phyloP scores from a whole-genome alignment of 2,113 vertebrate species.

The Pangasianodon gigas region DNA sequence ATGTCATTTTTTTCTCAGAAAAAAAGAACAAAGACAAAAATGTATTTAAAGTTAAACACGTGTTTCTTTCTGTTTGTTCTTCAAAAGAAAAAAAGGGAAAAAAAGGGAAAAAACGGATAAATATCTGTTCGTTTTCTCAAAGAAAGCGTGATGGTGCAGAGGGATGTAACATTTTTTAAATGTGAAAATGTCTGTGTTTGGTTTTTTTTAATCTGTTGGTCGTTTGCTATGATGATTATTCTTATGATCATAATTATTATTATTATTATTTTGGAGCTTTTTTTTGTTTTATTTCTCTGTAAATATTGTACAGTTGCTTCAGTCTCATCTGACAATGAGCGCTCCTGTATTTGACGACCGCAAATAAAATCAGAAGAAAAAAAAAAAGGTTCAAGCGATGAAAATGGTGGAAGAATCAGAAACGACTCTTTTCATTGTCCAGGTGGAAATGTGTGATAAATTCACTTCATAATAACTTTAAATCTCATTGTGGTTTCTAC shows the following conservation, averaged over 20 bases:
- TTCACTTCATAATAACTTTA: not conserved
- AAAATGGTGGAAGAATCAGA: conserved; percentile 37
- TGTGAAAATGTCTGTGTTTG: conserved; percentile 67
- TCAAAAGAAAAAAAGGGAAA: conserved; percentile 59
- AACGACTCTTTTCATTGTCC: not conserved
- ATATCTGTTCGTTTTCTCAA: conserved; percentile 61
- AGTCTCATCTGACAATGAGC: conserved; percentile 73
- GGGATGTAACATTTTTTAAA: conserved; percentile 59
- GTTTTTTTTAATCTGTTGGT: conserved; percentile 70
- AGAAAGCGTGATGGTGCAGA: conserved; percentile 59
- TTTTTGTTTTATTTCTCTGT: conserved; percentile 64
- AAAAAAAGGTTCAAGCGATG: conserved; percentile 56
- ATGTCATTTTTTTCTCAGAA: conserved; percentile 59
- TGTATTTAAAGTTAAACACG: conserved; percentile 64
- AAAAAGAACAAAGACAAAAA: conserved; percentile 49
- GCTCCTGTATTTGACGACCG: conserved; percentile 74
- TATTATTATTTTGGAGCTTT: conserved; percentile 61
- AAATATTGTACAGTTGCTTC: conserved; percentile 77
- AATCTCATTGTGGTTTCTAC: not conserved
- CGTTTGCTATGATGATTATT: conserved; percentile 69
- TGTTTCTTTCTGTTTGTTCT: conserved; percentile 68
- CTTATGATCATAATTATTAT: conserved; percentile 48
- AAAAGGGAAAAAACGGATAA: not conserved
- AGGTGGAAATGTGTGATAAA: not conserved
- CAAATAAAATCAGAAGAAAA: conserved; percentile 69